Base-by-base conservation (phyloP, 2,113 vertebrate species). In the Catagonus wagneri region DNA sequence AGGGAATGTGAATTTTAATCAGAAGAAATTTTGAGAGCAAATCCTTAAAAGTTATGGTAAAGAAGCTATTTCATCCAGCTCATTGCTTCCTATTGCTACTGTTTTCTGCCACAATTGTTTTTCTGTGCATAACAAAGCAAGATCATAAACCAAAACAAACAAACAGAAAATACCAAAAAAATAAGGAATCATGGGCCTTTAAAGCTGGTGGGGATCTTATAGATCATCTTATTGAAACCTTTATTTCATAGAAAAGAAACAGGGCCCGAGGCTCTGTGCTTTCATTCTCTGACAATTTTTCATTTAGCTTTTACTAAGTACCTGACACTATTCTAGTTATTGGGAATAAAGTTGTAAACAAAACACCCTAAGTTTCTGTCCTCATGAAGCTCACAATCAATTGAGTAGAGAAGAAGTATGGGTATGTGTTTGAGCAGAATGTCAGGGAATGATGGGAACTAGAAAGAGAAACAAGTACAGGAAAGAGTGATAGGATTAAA, bases 21-120 rank as follows among this genome's bases (percentile, higher is more conserved):
- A 66, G 34, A 85, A 80, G 29, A 39, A 83, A 92, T 81, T 54
- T 75, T 86, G 36, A 90, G 44, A 95, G n/a, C 2, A 58, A 56
- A 29, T 79, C 36, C 36, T 95, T 52, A 76, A 76, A 84, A 50
- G 19, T 75, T 84, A 61, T 27, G 27, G 17, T 34, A 78, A 32
- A 39, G 1, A 39, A 72, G 12, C 32, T 69, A 11, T 50, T 84
- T 58, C 50, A 63, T 75, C 25, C 36, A 85, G 12, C 20, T 79
- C 52, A 94, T 75, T 81, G 34, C 23, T 32, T 92, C 54, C 36
- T 72, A 52, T 34, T 34, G 19, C 4, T 68, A 12, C 36, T 76
- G 1, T 79, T 87, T 95, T 91, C 56, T 91, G 54, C 19, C 54
- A 88, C 17, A 83, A 61, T 76, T 83, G 11, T 83, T 90, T 91